Base-by-base conservation (phyloP, 2,113 vertebrate genomes). In the Toxotes jaculatrix region DNA sequence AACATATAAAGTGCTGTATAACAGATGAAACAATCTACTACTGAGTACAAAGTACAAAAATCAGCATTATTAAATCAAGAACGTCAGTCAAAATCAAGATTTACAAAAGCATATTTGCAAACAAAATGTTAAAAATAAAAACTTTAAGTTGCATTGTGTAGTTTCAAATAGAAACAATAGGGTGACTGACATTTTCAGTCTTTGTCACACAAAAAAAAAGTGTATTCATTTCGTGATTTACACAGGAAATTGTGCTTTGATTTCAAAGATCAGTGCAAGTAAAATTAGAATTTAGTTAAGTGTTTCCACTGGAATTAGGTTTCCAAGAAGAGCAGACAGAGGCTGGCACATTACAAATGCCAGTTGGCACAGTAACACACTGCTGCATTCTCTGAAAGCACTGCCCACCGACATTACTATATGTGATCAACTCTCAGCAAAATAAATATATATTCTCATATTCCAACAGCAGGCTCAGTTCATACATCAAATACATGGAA, bases 1-100 rank as follows among this genome's bases (percentile, higher is more conserved):
- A 77, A n/a, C 27, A 23, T 17, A 27, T 90, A 90, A 93, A 92
- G 89, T 93, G 89, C 87, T 71, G 82, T 64, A 40, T 60, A 84
- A 84, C 62, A 74, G 12, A 47, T n/a, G 62, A 57, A 57, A 79
- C 27, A 64, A 64, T 60, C 64, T 49, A 71, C 31, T 21, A 5
- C 7, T 10, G 5, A 67, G 74, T 64, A 47, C 55, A 55, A 57
- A 49, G 43, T 68, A 87, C 23, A 83, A 88, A 88, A 90, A 38
- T 43, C 23, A 47, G 27, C 42, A 77, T 36, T 19, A 17, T 32
- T 1, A 23, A 78, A 69, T 69, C 36, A 78, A 3, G 1, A 74
- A 77, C 23, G 36, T 74, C 53, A 74, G 12, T 51, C 17, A 72
- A 79, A 67, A 69, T 51, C 51, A 36, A 4, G 16, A 77, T 53